Conservation (phyloP, 2,888 invertebrate species). For the Brachylomia viminalis region DNA sequence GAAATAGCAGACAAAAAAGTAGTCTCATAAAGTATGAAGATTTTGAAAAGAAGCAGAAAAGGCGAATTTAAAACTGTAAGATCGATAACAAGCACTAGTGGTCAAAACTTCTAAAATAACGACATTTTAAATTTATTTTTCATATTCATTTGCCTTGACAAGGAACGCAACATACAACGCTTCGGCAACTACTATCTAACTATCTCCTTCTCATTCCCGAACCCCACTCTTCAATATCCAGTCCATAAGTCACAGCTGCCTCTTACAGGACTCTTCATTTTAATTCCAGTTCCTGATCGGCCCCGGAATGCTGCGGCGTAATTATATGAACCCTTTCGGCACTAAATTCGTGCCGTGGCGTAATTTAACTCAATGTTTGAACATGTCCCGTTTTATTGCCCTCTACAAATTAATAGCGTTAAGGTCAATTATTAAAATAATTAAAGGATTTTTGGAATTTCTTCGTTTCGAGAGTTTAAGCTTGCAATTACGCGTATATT, state of each 20-base stretch:
- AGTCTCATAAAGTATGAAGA: neutral
- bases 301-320: conserved; percentile 77
- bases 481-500: conserved; percentile 28
- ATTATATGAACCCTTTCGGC: conserved; percentile 79
- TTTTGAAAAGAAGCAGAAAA: neutral
- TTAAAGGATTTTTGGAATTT: conserved; percentile 68
- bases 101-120: neutral
- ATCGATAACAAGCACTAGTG: neutral
- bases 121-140: neutral
- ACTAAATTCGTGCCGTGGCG: conserved; percentile 78
- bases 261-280: conserved; percentile 69
- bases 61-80: neutral
- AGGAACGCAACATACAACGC: neutral
- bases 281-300: conserved; percentile 77
- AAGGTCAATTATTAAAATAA: conserved; percentile 70
- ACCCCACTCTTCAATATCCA: conserved; percentile 59
- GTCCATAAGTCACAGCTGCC: conserved; percentile 67
- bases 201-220: conserved; percentile 13
- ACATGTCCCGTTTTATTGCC: conserved; percentile 73
- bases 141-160: neutral
- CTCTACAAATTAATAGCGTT: conserved; percentile 70
- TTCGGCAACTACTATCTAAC: neutral
- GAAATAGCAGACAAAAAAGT: neutral
- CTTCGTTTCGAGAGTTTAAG: conserved; percentile 32
- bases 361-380: conserved; percentile 75